Evolutionary conservation across 2,797 vertebrate genomes (phyloP).

Genomic region (Eutrigla gurnardus): DNA sequence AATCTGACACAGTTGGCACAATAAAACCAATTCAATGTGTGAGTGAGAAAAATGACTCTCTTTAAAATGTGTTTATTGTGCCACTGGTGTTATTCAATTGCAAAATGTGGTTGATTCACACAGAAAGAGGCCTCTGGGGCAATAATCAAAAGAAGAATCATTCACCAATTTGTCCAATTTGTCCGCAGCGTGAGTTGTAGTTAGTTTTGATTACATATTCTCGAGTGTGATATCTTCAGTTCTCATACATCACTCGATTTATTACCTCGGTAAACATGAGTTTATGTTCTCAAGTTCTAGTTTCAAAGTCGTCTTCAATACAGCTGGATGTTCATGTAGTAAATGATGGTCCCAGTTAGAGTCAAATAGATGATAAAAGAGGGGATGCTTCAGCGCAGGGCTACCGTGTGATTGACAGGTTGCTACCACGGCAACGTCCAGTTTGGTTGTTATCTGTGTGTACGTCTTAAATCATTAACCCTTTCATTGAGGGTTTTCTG

Average conservation of each 20-base stretch:
- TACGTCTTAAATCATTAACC: neutral
- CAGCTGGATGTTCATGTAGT: neutral
- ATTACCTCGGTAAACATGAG: neutral
- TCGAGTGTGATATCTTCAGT: slow-evolving; percentile 38
- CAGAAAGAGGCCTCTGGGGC: neutral
- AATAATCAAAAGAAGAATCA: slow-evolving; percentile 3
- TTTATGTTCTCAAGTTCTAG: neutral
- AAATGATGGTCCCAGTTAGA: neutral
- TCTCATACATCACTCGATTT: slow-evolving; percentile 38
- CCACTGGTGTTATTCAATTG: neutral
- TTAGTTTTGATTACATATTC: slow-evolving; percentile 9
- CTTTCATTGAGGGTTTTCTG: neutral
- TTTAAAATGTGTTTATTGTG: slow-evolving; percentile 6
- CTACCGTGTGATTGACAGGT: neutral
- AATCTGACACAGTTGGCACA: slow-evolving; percentile 44
- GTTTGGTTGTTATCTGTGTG: neutral
- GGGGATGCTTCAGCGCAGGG: neutral
- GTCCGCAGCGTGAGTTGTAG: slow-evolving; percentile 15
- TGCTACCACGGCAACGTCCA: neutral
- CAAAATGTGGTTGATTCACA: neutral
- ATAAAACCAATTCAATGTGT: slow-evolving; percentile 49
- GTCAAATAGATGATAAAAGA: neutral
- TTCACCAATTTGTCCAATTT: neutral
- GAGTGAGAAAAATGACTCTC: slow-evolving; percentile 2
- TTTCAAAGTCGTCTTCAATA: neutral